Percentiles rank a stretch among this genome's conserved stretches.
These are phyloP conservation scores for Coptodon rendalli DNA, from an alignment of 2,113 vertebrate species.

Conservation along the genomic window DNA sequence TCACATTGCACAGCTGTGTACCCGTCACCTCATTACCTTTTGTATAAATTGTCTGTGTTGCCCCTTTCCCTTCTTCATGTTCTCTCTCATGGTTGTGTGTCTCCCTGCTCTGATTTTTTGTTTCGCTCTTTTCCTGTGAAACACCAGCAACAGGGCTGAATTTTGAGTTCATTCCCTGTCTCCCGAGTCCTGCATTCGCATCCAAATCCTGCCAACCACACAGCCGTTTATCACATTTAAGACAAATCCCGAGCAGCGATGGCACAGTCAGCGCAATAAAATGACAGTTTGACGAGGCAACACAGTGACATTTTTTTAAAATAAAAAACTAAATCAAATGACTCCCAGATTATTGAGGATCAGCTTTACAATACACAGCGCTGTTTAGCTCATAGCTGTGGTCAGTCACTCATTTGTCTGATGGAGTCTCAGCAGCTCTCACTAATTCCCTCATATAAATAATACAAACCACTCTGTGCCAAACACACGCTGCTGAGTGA, in stretches of 20 bases:
- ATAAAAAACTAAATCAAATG: not conserved
- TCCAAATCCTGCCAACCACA: not conserved
- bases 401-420: not conserved
- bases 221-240: not conserved
- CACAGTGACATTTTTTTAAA: not conserved
- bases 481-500: not conserved
- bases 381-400: not conserved
- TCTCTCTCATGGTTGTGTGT: not conserved
- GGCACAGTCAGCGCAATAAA: not conserved
- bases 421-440: not conserved
- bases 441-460: not conserved
- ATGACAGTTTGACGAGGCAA: not conserved
- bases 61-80: not conserved
- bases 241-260: not conserved
- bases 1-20: not conserved
- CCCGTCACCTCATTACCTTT: not conserved
- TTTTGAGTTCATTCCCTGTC: not conserved
- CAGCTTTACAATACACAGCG: not conserved
- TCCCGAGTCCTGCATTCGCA: not conserved
- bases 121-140: not conserved
- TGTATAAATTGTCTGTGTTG: not conserved
- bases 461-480: not conserved
- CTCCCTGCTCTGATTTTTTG: not conserved
- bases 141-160: not conserved
- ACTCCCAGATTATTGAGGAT: not conserved